phyloP scores from a whole-genome alignment of 2,113 vertebrate genomes.

The Coracopsis vasa region DNA sequence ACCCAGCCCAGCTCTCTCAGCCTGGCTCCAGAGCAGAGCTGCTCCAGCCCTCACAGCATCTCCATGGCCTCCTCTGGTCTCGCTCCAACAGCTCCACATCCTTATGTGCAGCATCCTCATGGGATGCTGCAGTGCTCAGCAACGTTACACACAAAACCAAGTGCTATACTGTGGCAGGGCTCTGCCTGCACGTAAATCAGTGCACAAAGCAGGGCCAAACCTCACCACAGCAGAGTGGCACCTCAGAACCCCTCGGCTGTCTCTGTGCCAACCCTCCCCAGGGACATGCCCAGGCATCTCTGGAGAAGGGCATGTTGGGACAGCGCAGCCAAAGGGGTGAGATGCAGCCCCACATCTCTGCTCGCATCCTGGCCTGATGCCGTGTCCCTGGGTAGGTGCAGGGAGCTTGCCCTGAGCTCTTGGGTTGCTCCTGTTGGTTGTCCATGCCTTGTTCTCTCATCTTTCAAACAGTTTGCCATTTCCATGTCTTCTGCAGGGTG shows the following conservation, averaged over 20 bases:
- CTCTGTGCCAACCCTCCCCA: neutral
- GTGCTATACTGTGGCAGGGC: fast-evolving
- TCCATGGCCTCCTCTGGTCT: neutral
- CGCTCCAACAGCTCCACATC: neutral
- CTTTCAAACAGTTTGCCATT: neutral
- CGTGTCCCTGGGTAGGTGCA: neutral
- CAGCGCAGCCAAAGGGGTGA: neutral
- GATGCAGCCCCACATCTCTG: fast-evolving
- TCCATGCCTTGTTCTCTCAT: neutral
- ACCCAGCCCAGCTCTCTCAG: neutral
- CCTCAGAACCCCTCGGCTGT: neutral
- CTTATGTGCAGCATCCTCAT: neutral
- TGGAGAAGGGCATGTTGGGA: neutral
- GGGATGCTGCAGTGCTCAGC: neutral
- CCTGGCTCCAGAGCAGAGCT: neutral
- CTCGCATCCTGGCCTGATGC: neutral
- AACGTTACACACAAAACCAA: neutral
- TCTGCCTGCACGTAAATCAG: neutral
- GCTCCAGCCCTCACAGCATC: neutral
- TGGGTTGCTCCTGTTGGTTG: neutral
- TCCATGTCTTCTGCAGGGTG: fast-evolving
- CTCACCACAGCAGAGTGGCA: neutral
- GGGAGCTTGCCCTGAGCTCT: neutral
- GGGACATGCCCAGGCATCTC: neutral
- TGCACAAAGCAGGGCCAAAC: neutral